phyloP scores from a whole-genome alignment of 2,797 vertebrate genomes.

The Betta splendens region DNA sequence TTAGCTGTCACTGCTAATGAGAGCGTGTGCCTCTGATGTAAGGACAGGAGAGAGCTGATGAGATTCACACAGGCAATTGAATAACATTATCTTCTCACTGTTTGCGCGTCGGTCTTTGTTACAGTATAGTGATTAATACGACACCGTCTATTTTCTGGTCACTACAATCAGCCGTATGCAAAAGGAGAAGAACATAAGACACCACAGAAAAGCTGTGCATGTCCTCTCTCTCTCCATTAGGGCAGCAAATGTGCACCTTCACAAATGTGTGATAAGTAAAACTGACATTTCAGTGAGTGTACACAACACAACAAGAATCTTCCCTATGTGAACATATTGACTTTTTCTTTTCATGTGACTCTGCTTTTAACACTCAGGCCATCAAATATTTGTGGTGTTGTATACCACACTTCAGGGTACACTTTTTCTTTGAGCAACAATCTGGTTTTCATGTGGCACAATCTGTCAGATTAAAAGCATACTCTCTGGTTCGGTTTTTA shows the following conservation, averaged over 20 bases:
- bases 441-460: slow-evolving; percentile 16
- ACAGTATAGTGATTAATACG: slow-evolving; percentile 46
- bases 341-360: slow-evolving; percentile 36
- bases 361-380: slow-evolving; percentile 40
- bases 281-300: slow-evolving; percentile 36
- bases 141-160: slow-evolving; percentile 14
- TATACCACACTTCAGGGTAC: slow-evolving; percentile 1
- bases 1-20: slow-evolving; percentile 75
- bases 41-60: slow-evolving; percentile 67
- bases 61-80: slow-evolving; percentile 69
- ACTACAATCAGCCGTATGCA: slow-evolving; percentile 9
- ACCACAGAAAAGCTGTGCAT: not conserved
- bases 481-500: slow-evolving; percentile 9
- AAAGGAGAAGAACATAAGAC: slow-evolving; percentile 2
- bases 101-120: slow-evolving; percentile 49
- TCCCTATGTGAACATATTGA: slow-evolving; percentile 45
- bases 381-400: too few relatives aligned
- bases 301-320: slow-evolving; percentile 15
- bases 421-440: slow-evolving; percentile 11
- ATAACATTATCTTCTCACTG: slow-evolving; percentile 67
- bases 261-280: slow-evolving; percentile 29
- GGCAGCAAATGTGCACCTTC: slow-evolving; percentile 30
- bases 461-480: slow-evolving; percentile 21
- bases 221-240: too few relatives aligned
- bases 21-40: slow-evolving; percentile 66